These are phyloP conservation scores for Aricia agestis DNA, from an alignment of 1,140 invertebrate genomes.

Conservation along the genomic window DNA sequence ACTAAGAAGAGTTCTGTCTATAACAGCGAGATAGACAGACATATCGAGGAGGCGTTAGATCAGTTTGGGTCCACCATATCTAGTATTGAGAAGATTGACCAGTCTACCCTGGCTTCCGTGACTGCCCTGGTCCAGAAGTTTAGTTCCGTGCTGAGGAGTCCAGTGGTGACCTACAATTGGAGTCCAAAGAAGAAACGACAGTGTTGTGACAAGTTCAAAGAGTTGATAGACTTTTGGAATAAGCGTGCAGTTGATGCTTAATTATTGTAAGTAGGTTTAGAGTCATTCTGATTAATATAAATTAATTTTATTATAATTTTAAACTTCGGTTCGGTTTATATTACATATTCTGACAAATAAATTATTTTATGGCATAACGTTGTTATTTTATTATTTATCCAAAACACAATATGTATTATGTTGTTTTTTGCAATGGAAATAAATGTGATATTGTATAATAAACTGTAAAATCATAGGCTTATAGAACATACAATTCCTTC, in stretches of 20 bases:
- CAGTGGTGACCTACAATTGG: conserved; percentile 36
- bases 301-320: not conserved
- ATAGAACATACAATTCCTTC: no score
- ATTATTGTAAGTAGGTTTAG: not conserved
- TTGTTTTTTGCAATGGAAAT: no score
- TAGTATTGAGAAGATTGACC: conserved; percentile 35
- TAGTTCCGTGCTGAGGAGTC: conserved; percentile 44
- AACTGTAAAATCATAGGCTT: no score
- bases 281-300: not conserved
- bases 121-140: conserved; percentile 57
- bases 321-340: not conserved
- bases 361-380: not conserved
- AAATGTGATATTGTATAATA: no score
- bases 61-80: conserved; percentile 41
- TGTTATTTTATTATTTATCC: not conserved
- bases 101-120: conserved; percentile 47
- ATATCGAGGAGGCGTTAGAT: conserved; percentile 58
- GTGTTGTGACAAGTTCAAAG: conserved; percentile 53
- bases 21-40: conserved; percentile 43
- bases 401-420: not conserved
- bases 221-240: conserved; percentile 60
- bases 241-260: conserved; percentile 35
- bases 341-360: not conserved
- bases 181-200: conserved; percentile 42
- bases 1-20: conserved; percentile 31